Evolutionary conservation across 2,888 invertebrate species (phyloP).

Genomic region (Agrochola lota): DNA sequence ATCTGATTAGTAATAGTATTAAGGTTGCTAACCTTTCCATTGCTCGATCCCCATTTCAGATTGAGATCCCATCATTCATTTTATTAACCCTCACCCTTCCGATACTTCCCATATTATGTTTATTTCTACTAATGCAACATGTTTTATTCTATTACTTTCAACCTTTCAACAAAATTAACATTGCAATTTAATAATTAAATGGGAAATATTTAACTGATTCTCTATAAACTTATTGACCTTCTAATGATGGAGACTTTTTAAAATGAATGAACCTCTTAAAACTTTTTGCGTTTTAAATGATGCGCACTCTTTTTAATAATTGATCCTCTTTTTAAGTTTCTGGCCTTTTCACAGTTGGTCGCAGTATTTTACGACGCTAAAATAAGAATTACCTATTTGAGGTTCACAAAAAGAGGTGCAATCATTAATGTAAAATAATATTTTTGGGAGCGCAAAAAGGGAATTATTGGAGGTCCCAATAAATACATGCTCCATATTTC

Average conservation of each 20-base stretch:
- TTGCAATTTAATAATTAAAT: not conserved
- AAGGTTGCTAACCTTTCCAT: too few species aligned
- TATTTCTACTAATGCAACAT: not conserved
- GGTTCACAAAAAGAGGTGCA: too few species aligned
- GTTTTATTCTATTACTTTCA: not conserved
- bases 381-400: too few species aligned
- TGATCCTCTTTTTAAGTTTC: too few species aligned
- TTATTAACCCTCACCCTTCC: too few species aligned
- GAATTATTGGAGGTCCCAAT: not conserved
- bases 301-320: too few species aligned
- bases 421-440: too few species aligned
- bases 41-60: not conserved
- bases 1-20: too few species aligned
- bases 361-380: not conserved
- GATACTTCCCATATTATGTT: not conserved
- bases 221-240: not conserved
- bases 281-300: too few species aligned
- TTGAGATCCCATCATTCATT: not conserved
- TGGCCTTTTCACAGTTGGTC: too few species aligned
- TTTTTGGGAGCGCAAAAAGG: not conserved
- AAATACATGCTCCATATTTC: not conserved
- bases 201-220: too few species aligned
- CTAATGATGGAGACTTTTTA: not conserved
- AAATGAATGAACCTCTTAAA: not conserved
- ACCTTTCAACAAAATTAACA: slow-evolving; percentile 1